A percentile compares a stretch with the other conserved stretches of the same genome.
Evolutionary conservation across 2,797 vertebrate genomes (phyloP).

Genomic region (Apodemus agrarius): DNA sequence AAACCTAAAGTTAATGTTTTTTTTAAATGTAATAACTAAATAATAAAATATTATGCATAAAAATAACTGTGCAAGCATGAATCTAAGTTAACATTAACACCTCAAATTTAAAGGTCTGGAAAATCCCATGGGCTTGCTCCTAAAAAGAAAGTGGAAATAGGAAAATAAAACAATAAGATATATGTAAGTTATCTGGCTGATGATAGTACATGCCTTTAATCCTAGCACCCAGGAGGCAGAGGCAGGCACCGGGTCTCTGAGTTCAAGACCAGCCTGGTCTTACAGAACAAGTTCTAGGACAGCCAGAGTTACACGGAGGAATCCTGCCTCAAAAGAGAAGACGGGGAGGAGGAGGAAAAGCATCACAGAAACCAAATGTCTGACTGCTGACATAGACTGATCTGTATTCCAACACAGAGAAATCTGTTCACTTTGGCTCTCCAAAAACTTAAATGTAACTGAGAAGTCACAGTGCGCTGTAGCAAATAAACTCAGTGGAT

Average conservation of each 20-base stretch:
- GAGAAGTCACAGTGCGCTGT: neutral
- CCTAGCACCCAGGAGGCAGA: neutral
- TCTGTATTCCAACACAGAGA: neutral
- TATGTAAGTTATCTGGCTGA: neutral
- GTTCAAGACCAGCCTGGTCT: neutral
- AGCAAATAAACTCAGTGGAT: neutral
- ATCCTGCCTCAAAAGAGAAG: neutral
- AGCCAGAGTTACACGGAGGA: neutral
- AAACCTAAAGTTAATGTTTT: neutral
- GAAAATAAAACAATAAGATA: neutral
- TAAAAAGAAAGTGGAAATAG: neutral
- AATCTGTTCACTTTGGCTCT: neutral
- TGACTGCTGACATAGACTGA: neutral
- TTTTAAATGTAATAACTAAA: neutral
- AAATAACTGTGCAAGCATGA: neutral
- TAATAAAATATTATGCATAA: constrained; percentile 19
- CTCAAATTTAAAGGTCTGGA: neutral
- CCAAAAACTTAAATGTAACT: neutral
- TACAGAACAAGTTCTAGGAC: neutral
- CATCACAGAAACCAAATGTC: neutral
- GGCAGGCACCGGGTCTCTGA: neutral
- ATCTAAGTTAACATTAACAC: neutral
- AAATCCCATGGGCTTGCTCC: neutral
- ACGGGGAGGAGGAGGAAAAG: neutral
- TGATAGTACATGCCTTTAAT: neutral